Base-by-base conservation (phyloP, 1,140 invertebrate species). In the Procambarus clarkii region DNA sequence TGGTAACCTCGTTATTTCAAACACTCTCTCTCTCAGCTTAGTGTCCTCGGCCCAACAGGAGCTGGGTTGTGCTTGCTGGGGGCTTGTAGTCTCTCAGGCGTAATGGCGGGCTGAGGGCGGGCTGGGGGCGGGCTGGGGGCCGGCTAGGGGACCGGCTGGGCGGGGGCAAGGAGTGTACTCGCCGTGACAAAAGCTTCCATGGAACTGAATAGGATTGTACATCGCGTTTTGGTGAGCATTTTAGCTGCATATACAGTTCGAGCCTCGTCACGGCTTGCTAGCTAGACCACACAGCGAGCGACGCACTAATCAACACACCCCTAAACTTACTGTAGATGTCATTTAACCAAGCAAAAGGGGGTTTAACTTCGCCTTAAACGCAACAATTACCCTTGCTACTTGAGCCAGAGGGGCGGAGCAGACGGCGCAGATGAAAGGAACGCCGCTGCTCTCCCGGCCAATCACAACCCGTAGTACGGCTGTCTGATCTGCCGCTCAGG, bases 291-390 rank as follows among this genome's bases (percentile, higher is more conserved):
- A n/a, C n/a, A n/a, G n/a, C n/a, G n/a, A n/a, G n/a, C n/a, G n/a
- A n/a, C n/a, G n/a, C n/a, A n/a, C n/a, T n/a, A 84, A 84, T 84
- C 58, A 84, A 84, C 24, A 84, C 58, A 84, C n/a, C 48, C 78
- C 44, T 83, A 89, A 89, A 89, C 74, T 89, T 89, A 89, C 82
- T 89, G 87, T 83, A 83, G 80, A 89, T 77, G 87, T 83, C 87
- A 89, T 83, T 64, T 54, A 64, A 89, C 76, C n/a, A 54, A 80
- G 76, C 58, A 64, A 74, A 88, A 88, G n/a, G n/a, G n/a, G n/a
- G n/a, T n/a, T n/a, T n/a, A n/a, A n/a, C n/a, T n/a, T n/a, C n/a
- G n/a, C n/a, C n/a, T n/a, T n/a, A n/a, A n/a, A n/a, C n/a, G n/a
- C n/a, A n/a, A n/a, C n/a, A n/a, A n/a, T n/a, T n/a, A n/a, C n/a